Conservation (phyloP, 1,140 invertebrate species). For the Myzus persicae region DNA sequence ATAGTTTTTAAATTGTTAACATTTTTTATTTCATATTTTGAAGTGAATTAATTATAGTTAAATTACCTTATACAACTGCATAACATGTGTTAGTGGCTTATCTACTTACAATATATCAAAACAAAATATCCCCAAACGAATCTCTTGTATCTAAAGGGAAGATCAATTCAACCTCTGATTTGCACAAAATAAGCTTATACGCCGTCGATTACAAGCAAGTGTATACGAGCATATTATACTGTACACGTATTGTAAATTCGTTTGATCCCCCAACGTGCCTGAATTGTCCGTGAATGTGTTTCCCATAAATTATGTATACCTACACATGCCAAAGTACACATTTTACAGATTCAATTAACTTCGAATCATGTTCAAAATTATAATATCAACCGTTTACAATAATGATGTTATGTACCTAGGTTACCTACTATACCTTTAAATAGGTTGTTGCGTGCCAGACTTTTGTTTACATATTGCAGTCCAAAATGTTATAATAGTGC, state of each 20-base stretch:
- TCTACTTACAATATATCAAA: not conserved
- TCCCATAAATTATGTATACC: slow-evolving; percentile 18
- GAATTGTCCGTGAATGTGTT: not conserved
- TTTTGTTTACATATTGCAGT: not conserved
- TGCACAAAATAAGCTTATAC: not conserved
- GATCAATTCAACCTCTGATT: not conserved
- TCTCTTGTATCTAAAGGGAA: not conserved
- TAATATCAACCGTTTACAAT: not conserved
- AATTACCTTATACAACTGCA: not conserved
- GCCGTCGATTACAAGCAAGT: not conserved
- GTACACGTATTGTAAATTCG: not conserved
- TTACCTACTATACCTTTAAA: not conserved
- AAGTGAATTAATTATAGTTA: not conserved
- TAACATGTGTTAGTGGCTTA: not conserved
- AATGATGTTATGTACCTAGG: not conserved
- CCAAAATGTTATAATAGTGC: not conserved
- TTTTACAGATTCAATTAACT: slow-evolving; percentile 14
- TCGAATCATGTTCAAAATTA: not conserved
- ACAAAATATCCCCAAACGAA: not conserved
- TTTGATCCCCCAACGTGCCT: not conserved
- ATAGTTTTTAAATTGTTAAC: too few relatives aligned
- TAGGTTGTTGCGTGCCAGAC: not conserved
- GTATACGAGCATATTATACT: not conserved
- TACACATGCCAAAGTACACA: not conserved
- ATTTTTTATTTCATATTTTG: too few relatives aligned